Conservation (phyloP, 1,140 invertebrate species). For the Mesaphorura yosii region DNA sequence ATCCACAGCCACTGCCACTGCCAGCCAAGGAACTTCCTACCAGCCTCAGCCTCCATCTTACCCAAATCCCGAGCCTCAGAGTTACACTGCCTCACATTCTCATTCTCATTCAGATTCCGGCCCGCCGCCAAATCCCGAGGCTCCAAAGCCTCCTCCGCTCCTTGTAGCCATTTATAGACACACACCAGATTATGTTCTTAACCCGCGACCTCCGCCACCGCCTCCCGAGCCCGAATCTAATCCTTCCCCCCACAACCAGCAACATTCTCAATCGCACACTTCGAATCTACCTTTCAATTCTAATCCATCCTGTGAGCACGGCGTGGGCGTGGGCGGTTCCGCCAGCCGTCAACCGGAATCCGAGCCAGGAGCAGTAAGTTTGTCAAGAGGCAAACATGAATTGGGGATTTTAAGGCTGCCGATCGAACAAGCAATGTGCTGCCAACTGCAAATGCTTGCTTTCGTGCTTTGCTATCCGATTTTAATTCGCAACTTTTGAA, state of each 20-base stretch:
- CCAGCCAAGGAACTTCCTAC: not conserved
- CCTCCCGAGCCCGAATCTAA: not conserved
- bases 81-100: not conserved
- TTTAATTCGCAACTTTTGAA: no score
- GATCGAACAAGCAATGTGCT: no score
- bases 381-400: no score
- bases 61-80: not conserved
- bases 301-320: not conserved
- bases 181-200: not conserved
- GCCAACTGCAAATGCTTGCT: no score
- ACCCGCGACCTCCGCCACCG: conserved; percentile 1
- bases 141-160: no score
- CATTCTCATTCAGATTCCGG: not conserved
- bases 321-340: no score
- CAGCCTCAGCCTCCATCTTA: not conserved
- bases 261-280: conserved; percentile 1
- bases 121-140: no score
- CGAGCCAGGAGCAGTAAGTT: no score
- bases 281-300: no score
- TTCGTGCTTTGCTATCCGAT: no score
- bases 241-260: conserved; percentile 2
- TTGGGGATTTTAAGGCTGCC: no score
- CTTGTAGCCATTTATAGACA: conserved; percentile 1
- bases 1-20: not conserved
- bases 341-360: no score